Evolutionary conservation across 2,888 invertebrate species (phyloP), one percentile per base, ranked within the genome.

Genomic region (Linyphia triangularis): DNA sequence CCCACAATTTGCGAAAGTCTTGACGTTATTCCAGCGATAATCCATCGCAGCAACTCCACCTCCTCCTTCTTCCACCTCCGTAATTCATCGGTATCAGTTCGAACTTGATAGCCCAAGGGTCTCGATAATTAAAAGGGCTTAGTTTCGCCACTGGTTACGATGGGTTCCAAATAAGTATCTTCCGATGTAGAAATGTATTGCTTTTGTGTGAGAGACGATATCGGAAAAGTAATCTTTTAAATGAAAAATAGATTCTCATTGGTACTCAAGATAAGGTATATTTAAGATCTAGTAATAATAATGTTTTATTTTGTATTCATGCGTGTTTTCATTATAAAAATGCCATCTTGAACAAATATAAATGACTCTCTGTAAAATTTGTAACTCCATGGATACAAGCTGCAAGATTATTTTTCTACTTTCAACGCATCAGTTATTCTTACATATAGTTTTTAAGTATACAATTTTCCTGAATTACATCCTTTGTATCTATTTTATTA

Each of bases 111-210:
- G 70, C 26, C 75, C 19, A 30, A 37, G 43, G 63, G 26, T 30
- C 28, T n/a, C 40, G 73, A 73, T 85, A 85, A 85, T 77, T 85
- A 85, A 85, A 85, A 85, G 75, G 28, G 77, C 67, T 75, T 77
- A 85, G 77, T 22, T 37, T 61, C 51, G 84, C 84, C 73, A 83
- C 65, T 24, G 51, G 65, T 65, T 73, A 30, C 72, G 37, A 70
- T 28, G 10, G 19, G 37, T 37, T 37, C 65, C 30, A 19, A 33
- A 33, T 57, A 57, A 69, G 69, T 81, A 81, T 69, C 63, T 77
- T 77, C 37, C 26, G n/a, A 16, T 16, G 33, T 33, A 63, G 16
- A 63, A 77, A 77, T 77, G 40, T 33, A 63, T 77, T 77, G 43
- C 73, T 73, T 73, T 59, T 73, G 19, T 33, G 30, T 28, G 30